phyloP scores from a whole-genome alignment of 1,140 invertebrate species.

The Hetaerina americana region DNA sequence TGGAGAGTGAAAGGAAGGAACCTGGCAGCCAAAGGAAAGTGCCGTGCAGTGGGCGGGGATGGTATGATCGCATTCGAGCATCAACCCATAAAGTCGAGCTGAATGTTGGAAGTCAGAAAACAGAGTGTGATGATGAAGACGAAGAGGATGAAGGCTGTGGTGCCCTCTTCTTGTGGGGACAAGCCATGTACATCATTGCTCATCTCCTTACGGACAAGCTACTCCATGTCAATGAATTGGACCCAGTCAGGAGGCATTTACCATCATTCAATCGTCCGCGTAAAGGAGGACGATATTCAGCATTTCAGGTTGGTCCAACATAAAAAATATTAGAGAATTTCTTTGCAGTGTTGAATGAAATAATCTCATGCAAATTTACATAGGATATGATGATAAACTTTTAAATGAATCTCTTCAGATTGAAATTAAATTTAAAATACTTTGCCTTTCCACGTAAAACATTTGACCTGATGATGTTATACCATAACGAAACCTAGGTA shows the following conservation, averaged over 20 bases:
- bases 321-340: too few species aligned
- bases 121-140: conserved; percentile 26
- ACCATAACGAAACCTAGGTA: too few species aligned
- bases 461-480: too few species aligned
- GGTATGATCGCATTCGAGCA: background rate
- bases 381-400: too few species aligned
- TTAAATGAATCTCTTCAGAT: too few species aligned
- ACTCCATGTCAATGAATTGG: conserved; percentile 88
- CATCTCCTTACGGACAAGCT: conserved; percentile 79
- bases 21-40: conserved; percentile 54
- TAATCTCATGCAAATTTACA: too few species aligned
- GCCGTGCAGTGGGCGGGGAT: conserved; percentile 36
- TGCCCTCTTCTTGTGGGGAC: conserved; percentile 68
- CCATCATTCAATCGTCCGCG: conserved; percentile 90
- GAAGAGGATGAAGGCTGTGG: conserved; percentile 40
- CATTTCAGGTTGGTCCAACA: conserved; percentile 84
- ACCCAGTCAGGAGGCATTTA: conserved; percentile 87
- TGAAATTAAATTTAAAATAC: too few species aligned
- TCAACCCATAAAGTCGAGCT: background rate
- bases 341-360: too few species aligned
- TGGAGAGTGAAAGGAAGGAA: conserved; percentile 58
- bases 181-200: conserved; percentile 87
- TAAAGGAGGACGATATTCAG: conserved; percentile 82
- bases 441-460: too few species aligned
- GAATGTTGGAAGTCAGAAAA: conserved; percentile 21